Evolutionary conservation across 2,797 vertebrate species (phyloP).

Genomic region (Periparus ater): DNA sequence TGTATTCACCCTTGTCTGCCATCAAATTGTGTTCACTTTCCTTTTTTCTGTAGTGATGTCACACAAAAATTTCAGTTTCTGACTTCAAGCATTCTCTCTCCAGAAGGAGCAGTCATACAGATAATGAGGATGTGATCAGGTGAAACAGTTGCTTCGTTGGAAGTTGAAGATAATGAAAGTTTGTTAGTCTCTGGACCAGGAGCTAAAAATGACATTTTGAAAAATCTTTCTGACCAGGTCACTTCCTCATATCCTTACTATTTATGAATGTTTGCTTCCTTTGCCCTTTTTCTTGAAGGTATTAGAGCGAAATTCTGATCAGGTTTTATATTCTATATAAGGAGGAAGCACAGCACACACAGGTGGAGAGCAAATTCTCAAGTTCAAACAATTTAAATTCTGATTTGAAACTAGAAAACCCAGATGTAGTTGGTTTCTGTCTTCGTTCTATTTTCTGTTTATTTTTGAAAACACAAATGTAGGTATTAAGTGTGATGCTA

Average conservation of each 20-base stretch:
- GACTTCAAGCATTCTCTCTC: conserved; percentile 4
- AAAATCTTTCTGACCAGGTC: not conserved
- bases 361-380: not conserved
- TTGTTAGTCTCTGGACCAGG: not conserved
- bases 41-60: conserved; percentile 38
- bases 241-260: not conserved
- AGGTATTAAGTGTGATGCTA: not conserved
- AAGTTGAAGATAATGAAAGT: not conserved
- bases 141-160: not conserved
- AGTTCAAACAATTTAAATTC: not conserved
- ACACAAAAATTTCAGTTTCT: not conserved
- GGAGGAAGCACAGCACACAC: not conserved
- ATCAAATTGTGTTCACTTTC: conserved; percentile 21
- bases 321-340: not conserved
- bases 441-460: not conserved
- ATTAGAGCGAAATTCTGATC: not conserved
- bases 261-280: not conserved
- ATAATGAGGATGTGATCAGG: not conserved
- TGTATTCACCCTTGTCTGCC: not conserved
- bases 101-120: not conserved
- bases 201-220: not conserved
- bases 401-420: not conserved
- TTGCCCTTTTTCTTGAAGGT: not conserved
- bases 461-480: not conserved
- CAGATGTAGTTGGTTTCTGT: not conserved